Conservation (phyloP, 2,888 invertebrate species). For the Drosophila nr. perissopoda region DNA sequence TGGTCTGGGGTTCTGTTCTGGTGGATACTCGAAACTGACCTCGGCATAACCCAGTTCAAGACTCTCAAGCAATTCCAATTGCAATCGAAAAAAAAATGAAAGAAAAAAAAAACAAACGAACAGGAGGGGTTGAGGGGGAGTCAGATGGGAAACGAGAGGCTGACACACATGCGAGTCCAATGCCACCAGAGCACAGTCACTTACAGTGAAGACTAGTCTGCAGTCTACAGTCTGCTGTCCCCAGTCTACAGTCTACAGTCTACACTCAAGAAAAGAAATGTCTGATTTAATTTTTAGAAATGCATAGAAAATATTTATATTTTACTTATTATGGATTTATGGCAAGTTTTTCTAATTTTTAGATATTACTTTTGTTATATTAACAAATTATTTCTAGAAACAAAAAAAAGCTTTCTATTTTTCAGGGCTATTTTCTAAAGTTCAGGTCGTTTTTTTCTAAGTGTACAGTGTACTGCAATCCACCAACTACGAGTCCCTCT, state of each 20-base stretch:
- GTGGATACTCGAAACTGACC: slow-evolving; percentile 41
- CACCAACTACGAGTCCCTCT: background rate
- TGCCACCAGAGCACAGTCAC: slow-evolving; percentile 58
- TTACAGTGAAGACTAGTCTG: slow-evolving; percentile 40
- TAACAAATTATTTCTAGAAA: background rate
- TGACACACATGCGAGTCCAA: slow-evolving; percentile 53
- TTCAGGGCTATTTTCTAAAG: no score
- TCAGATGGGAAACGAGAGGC: background rate
- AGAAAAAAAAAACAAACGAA: background rate
- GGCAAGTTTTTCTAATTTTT: background rate
- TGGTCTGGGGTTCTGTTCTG: background rate
- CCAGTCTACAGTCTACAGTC: background rate
- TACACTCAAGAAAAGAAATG: background rate
- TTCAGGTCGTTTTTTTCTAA: background rate
- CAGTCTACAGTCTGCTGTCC: slow-evolving; percentile 7
- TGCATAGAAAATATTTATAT: no score
- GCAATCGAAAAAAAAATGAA: background rate
- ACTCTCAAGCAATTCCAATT: slow-evolving; percentile 24
- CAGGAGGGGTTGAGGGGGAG: background rate
- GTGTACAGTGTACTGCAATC: background rate
- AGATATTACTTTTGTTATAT: no score
- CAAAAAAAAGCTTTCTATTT: background rate
- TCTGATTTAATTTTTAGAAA: background rate
- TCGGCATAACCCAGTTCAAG: slow-evolving; percentile 64
- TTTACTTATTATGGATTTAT: no score